Conservation (phyloP, 2,797 vertebrate genomes). For the Silurus aristotelis region DNA sequence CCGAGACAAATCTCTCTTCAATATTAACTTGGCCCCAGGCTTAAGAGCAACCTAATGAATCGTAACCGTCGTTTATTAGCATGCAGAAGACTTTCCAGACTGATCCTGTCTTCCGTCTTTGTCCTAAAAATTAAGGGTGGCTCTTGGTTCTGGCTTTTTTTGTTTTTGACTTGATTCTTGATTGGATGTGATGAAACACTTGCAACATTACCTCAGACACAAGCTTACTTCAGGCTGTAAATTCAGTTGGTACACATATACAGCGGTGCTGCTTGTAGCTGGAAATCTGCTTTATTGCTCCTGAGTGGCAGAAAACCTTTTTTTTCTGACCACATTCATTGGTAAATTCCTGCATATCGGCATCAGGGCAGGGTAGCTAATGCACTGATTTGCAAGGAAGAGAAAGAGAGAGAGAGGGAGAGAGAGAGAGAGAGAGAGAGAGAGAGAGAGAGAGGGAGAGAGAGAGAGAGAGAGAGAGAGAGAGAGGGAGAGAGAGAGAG, state of each 20-base stretch:
- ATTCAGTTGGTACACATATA: neutral
- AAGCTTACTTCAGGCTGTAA: neutral
- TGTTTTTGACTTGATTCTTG: neutral
- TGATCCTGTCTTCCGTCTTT: constrained; percentile 9
- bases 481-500: too few species aligned
- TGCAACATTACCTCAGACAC: constrained; percentile 6
- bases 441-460: too few species aligned
- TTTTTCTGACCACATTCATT: neutral
- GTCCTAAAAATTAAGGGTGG: neutral
- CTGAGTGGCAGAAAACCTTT: neutral
- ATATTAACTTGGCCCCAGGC: constrained; percentile 12
- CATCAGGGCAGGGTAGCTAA: neutral
- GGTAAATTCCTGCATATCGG: neutral
- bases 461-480: too few species aligned
- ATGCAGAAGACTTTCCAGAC: constrained; percentile 26
- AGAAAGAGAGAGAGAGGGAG: neutral
- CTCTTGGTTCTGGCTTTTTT: neutral
- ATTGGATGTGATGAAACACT: constrained; percentile 8
- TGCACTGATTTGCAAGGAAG: neutral
- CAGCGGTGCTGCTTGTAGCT: neutral
- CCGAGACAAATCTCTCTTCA: neutral
- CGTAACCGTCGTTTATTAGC: constrained; percentile 4
- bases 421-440: neutral
- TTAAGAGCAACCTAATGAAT: constrained; percentile 17
- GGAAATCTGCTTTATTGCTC: neutral